Base-by-base conservation (phyloP, 2,113 vertebrate genomes). In the Ciconia stormi region DNA sequence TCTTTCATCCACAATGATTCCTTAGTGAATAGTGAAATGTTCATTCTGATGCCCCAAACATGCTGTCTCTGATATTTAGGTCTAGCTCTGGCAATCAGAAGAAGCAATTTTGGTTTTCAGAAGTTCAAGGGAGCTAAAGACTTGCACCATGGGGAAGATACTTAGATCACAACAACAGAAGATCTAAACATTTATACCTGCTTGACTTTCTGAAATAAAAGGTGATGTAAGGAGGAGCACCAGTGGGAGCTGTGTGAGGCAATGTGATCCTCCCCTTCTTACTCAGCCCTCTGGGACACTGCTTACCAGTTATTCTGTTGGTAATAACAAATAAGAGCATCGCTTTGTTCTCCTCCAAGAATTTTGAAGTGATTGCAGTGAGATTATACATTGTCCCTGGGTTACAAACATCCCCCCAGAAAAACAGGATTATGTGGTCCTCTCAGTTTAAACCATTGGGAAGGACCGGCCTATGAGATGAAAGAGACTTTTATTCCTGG, bases 371-470 rank as follows among this genome's bases (percentile, higher is more conserved):
- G 81, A 74, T 32, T 95, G 87, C 80, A 86, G 76, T 10, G 22
- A 77, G 77, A 95, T 92, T 86, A 87, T 61, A 18, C 27, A 0
- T 23, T 70, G 61, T 87, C 46, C 63, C 59, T 44, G 44, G 23
- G 47, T 74, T 92, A 30, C 90, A 92, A 86, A 90, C 50, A 87
- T 55, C 69, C 46, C 32, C 53, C 70, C 50, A 90, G 82, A 91
- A 92, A 95, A 97, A 95, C 82, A 97, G 88, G 90, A 95, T 95
- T 94, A 93, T 71, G 94, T 90, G 88, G n/a, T 30, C 30, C 32
- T 90, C 56, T 92, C 52, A 1, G 23, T 61, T 76, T 79, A 93
- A 96, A 78, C 73, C 59, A 1, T 2, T 8, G 72, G 42, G 59
- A 71, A 91, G 81, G n/a, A 55, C 52, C 0, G 3, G 65, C 65